Evolutionary conservation across 2,888 invertebrate species (phyloP).

Genomic region (Cephus pygmeus): DNA sequence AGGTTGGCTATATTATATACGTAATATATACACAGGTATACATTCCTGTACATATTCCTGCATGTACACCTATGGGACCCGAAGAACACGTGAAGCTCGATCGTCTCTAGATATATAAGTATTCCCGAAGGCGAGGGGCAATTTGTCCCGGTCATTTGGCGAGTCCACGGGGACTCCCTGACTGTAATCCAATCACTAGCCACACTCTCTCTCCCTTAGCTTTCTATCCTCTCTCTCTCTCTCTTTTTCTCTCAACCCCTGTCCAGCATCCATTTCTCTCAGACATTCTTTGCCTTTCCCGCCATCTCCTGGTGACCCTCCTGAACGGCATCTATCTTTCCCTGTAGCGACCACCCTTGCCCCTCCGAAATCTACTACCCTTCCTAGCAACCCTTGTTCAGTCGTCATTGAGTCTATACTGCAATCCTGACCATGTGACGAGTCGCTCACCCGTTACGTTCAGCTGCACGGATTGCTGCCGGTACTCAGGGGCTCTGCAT

Average conservation of each 20-base stretch:
- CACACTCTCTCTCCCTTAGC: constrained; percentile 55
- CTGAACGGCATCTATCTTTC: constrained; percentile 1
- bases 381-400: background rate
- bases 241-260: constrained; percentile 7
- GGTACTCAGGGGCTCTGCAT: constrained; percentile 3
- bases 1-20: background rate
- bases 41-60: background rate
- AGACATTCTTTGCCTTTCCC: constrained; percentile 20
- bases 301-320: constrained; percentile 11
- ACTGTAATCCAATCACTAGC: constrained; percentile 67
- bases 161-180: constrained; percentile 65
- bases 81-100: constrained; percentile 37
- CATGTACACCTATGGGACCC: background rate
- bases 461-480: constrained; percentile 28
- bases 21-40: background rate
- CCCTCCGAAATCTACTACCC: background rate
- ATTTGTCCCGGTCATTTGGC: constrained; percentile 67
- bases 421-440: constrained; percentile 46
- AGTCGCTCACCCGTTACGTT: constrained; percentile 18
- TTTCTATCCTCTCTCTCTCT: constrained; percentile 5
- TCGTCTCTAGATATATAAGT: constrained; percentile 62
- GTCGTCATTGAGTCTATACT: constrained; percentile 46
- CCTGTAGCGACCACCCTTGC: background rate
- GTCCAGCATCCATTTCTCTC: constrained; percentile 5
- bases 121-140: constrained; percentile 67